These are phyloP conservation scores for Etheostoma spectabile DNA, from an alignment of 2,113 vertebrate genomes.

Conservation along the genomic window DNA sequence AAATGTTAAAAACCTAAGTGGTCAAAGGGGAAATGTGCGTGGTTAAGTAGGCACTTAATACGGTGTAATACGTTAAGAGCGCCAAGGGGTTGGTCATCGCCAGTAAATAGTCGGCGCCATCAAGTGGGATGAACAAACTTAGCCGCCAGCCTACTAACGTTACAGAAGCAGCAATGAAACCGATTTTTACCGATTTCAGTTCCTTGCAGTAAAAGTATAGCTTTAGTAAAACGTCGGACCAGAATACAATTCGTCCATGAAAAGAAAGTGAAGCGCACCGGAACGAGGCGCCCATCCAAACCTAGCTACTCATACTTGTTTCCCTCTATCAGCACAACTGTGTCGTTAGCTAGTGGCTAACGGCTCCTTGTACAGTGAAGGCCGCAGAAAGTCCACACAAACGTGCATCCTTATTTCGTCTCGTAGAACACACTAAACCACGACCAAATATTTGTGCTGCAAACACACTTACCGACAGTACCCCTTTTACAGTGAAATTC, in stretches of 20 bases:
- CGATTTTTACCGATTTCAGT: background rate
- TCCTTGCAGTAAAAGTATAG: background rate
- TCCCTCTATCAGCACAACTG: slow-evolving; percentile 39
- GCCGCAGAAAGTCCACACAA: slow-evolving; percentile 56
- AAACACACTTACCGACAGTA: slow-evolving; percentile 67
- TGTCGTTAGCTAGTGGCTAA: slow-evolving; percentile 69
- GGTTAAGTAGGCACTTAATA: fast-evolving
- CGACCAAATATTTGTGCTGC: slow-evolving; percentile 11
- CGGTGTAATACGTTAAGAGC: slow-evolving; percentile 7
- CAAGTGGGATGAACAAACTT: slow-evolving; percentile 66
- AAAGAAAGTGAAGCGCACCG: background rate
- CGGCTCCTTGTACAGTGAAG: slow-evolving; percentile 57
- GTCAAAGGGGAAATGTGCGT: fast-evolving
- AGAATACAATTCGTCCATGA: fast-evolving
- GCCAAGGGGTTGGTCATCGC: slow-evolving; percentile 46
- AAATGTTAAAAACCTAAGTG: fast-evolving
- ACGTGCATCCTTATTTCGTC: slow-evolving; percentile 29
- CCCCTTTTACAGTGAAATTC: slow-evolving; percentile 47
- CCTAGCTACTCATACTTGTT: slow-evolving; percentile 49
- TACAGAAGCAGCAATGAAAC: slow-evolving; percentile 39
- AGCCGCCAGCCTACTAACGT: slow-evolving; percentile 61
- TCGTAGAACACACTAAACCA: background rate
- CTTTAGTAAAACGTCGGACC: background rate
- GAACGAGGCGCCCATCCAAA: slow-evolving; percentile 22
- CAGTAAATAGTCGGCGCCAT: slow-evolving; percentile 78